Base-by-base conservation (phyloP, 1,140 invertebrate genomes). In the Bombus sylvicola region DNA sequence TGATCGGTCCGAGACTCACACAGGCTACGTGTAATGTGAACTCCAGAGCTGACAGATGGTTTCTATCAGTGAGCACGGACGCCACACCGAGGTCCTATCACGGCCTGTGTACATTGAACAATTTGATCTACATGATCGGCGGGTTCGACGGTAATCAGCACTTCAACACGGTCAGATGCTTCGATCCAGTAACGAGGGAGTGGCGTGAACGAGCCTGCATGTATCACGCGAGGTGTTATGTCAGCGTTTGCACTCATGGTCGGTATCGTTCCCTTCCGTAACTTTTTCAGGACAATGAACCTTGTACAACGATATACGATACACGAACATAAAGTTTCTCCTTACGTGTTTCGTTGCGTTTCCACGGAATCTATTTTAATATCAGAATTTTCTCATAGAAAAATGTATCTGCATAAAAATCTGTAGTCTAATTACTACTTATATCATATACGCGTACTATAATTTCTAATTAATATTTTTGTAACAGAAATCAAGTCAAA, bases 121-220 rank as follows among this genome's bases (percentile, higher is more conserved):
- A 96, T 83, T 87, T 96, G 59, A 97, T 98, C 84, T 98, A 98
- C 93, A 96, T 98, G 95, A 96, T 98, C 86, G 97, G 98, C 9
- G 97, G 97, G 4, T 97, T 97, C 88, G 97, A 97, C 90, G 97
- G 97, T 8, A 96, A 96, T 77, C 96, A 97, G 74, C 96, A 97
- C 89, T 97, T 97, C 91, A 97, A 97, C 87, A 97, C 97, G 0
- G 96, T 97, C 22, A 95, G 96, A 28, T 96, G 96, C 87, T 97
- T 96, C 90, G 96, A 97, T 92, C 97, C 97, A 0, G 94, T 96
- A 0, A 96, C 93, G 0, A 96, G 96, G 83, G 93, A 94, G 3
- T 98, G 97, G 97, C 94, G 94, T 18, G 97, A 97, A 85, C 94
- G 96, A 71, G 97, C 97, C 2, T 97, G 97, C 93, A 98, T 98